Evolutionary conservation across 2,113 vertebrate species (phyloP).

Genomic region (Chaenocephalus aceratus): DNA sequence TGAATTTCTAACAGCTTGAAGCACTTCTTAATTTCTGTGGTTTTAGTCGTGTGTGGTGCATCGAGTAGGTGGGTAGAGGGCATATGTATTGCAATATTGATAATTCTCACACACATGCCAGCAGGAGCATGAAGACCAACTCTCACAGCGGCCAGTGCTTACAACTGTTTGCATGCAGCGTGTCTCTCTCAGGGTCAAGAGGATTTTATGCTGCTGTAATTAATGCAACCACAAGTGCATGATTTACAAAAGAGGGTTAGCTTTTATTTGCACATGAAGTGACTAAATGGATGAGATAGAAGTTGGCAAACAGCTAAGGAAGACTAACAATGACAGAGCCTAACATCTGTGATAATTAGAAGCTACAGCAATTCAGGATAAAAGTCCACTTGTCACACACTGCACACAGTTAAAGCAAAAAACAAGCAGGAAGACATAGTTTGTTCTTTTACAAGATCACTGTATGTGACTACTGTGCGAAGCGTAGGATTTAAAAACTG

Average conservation of each 20-base stretch:
- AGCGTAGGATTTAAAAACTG: slow-evolving; percentile 26
- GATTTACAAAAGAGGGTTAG: slow-evolving; percentile 14
- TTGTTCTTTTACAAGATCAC: slow-evolving; percentile 5
- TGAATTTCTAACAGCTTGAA: neutral
- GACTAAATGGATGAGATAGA: neutral
- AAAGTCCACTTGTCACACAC: neutral
- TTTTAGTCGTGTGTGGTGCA: neutral
- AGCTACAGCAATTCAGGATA: neutral
- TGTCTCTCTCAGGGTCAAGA: slow-evolving; percentile 12
- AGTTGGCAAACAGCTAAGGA: slow-evolving; percentile 2
- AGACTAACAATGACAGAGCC: slow-evolving; percentile 5
- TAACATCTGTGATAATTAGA: slow-evolving; percentile 14
- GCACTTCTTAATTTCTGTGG: neutral
- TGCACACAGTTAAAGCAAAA: neutral
- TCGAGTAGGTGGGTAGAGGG: neutral
- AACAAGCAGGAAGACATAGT: neutral
- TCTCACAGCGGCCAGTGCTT: neutral
- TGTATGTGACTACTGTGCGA: slow-evolving; percentile 24
- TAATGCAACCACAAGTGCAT: slow-evolving; percentile 11
- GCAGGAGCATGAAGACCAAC: neutral
- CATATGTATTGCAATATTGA: neutral
- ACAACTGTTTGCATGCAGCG: slow-evolving; percentile 2
- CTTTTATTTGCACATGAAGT: slow-evolving; percentile 2
- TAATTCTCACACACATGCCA: neutral
- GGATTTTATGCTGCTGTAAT: slow-evolving; percentile 18